Evolutionary conservation across 2,113 vertebrate genomes (phyloP).

Genomic region (Numenius arquata): DNA sequence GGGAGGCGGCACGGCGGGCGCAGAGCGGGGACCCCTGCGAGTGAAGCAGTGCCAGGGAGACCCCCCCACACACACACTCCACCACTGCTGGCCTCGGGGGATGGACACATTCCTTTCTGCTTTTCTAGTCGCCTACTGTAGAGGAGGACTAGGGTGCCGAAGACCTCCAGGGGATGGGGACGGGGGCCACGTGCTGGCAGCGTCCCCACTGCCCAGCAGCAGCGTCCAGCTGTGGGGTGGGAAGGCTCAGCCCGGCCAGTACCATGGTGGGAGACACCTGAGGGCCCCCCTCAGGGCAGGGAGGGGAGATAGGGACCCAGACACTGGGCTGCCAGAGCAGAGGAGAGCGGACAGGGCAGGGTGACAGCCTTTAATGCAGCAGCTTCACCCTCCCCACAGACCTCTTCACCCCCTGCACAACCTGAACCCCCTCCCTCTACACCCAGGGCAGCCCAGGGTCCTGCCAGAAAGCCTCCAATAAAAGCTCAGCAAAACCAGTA

Average conservation of each 20-base stretch:
- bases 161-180: background rate
- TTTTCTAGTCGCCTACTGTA: background rate
- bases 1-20: conserved; percentile 74
- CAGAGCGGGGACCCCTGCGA: conserved; percentile 82
- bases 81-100: background rate
- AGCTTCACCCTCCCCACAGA: background rate
- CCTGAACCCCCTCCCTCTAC: accelerated
- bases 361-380: background rate
- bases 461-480: background rate
- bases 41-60: conserved; percentile 59
- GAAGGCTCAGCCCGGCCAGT: background rate
- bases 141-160: background rate
- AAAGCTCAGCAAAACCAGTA: background rate
- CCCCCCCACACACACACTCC: background rate
- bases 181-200: background rate
- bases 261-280: accelerated
- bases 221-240: background rate
- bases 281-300: background rate
- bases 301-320: accelerated
- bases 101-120: background rate
- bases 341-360: background rate
- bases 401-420: background rate
- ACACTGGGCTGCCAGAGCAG: background rate
- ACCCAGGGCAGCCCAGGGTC: background rate
- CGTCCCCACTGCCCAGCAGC: background rate